Evolutionary conservation across 2,797 vertebrate genomes (phyloP).

Genomic region (Pyrocephalus nanus): DNA sequence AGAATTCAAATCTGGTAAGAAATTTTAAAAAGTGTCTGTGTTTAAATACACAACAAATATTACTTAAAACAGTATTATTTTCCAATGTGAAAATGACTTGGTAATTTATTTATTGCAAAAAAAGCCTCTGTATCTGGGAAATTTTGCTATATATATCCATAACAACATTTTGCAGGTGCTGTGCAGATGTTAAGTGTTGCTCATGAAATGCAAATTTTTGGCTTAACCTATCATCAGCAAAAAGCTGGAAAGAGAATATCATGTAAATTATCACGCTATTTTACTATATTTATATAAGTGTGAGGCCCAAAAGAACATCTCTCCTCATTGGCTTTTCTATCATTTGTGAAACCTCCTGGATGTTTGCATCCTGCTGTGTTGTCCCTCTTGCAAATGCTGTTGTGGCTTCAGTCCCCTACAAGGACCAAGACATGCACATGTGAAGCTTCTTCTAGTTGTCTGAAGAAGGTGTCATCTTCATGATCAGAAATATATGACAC

Average conservation of each 20-base stretch:
- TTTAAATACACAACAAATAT: not conserved
- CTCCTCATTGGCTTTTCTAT: not conserved
- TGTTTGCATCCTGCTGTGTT: not conserved
- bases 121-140: not conserved
- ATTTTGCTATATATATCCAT: not conserved
- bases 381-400: no score
- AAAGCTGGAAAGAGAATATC: not conserved
- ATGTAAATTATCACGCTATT: not conserved
- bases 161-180: not conserved
- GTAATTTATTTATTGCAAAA: not conserved
- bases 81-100: not conserved
- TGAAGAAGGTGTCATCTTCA: not conserved
- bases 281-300: not conserved
- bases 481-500: not conserved
- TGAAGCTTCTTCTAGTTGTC: not conserved
- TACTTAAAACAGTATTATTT: not conserved
- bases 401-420: accelerated
- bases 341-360: not conserved
- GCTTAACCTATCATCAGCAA: not conserved
- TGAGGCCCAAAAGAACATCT: not conserved
- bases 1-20: not conserved
- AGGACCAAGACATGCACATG: not conserved
- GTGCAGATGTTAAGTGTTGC: not conserved
- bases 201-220: not conserved
- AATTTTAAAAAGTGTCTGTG: not conserved